phyloP scores from a whole-genome alignment of 2,797 vertebrate species.

The Triplophysa bombifrons region DNA sequence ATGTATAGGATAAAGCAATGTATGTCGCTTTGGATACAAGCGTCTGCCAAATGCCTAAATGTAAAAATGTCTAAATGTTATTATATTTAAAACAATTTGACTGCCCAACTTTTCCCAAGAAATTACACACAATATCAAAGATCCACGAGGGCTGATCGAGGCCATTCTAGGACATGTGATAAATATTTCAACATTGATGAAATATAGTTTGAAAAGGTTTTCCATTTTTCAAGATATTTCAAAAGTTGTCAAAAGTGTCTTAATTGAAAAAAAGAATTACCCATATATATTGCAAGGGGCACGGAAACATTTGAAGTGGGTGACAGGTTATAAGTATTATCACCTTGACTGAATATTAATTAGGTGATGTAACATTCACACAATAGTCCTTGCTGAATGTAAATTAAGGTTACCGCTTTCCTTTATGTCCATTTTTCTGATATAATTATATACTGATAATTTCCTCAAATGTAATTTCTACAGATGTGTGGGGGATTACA shows the following conservation, averaged over 20 bases:
- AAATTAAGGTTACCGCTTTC: not conserved
- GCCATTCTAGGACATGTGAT: not conserved
- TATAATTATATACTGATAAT: not conserved
- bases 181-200: not conserved
- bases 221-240: not conserved
- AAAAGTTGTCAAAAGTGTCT: conserved; percentile 1
- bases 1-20: too few species aligned
- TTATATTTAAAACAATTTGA: too few species aligned
- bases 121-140: not conserved
- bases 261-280: not conserved
- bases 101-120: too few species aligned
- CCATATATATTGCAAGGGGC: not conserved
- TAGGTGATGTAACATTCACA: not conserved
- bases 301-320: not conserved
- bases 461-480: not conserved
- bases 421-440: not conserved
- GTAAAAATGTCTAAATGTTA: too few species aligned
- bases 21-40: too few species aligned
- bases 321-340: not conserved
- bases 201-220: not conserved
- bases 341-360: conserved; percentile 2
- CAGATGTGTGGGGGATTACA: not conserved
- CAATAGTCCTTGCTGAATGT: not conserved
- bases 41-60: too few species aligned
- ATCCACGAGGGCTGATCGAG: not conserved